Conservation (phyloP, 2,113 vertebrate genomes). For the pig (Sus scrofa) region DNA sequence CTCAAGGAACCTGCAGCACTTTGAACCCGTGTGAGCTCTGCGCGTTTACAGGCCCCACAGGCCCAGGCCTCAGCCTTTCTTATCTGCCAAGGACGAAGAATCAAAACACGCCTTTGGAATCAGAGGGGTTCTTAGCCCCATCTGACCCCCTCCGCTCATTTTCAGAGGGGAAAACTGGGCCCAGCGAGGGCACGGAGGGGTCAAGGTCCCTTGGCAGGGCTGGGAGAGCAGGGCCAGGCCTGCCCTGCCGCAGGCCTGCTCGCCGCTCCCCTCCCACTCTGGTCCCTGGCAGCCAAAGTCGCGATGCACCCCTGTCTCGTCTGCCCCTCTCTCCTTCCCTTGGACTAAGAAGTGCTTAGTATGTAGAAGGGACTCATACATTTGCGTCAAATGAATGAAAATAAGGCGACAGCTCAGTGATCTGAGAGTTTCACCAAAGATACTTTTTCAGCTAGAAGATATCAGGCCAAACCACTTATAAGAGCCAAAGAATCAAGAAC, state of each 20-base stretch:
- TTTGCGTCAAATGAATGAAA: background rate
- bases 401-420: background rate
- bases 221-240: background rate
- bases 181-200: background rate
- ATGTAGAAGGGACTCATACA: fast-evolving
- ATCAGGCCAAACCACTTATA: background rate
- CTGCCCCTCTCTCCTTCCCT: fast-evolving
- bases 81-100: background rate
- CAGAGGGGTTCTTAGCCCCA: background rate
- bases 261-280: background rate
- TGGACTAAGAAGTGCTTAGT: background rate
- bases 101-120: background rate
- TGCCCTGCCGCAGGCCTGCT: too few species aligned
- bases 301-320: fast-evolving
- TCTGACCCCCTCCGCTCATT: background rate
- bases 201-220: background rate
- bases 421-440: background rate
- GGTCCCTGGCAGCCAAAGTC: background rate
- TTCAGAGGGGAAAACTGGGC: background rate
- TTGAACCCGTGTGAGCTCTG: background rate
- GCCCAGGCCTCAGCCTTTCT: background rate
- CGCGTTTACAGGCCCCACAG: too few species aligned
- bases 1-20: background rate
- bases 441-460: background rate
- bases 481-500: background rate